Conservation (phyloP, 2,113 vertebrate species). For the Microcebus murinus region DNA sequence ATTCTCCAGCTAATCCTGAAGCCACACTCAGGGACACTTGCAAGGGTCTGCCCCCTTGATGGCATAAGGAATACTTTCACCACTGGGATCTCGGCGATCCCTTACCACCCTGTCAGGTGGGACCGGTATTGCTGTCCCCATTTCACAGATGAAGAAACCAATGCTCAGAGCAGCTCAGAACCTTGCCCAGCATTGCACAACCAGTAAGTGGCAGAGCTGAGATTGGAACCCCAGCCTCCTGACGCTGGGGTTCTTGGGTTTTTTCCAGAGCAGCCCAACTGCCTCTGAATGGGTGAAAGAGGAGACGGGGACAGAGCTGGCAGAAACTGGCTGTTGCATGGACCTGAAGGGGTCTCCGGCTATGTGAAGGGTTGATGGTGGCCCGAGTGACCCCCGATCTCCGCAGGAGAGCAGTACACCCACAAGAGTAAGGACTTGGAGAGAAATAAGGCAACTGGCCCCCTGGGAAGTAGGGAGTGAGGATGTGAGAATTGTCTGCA, state of each 20-base stretch:
- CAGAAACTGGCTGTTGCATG: background rate
- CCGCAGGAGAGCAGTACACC: background rate
- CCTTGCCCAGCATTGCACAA: conserved; percentile 46
- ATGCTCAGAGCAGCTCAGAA: background rate
- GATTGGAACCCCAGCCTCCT: background rate
- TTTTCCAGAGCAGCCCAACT: conserved; percentile 40
- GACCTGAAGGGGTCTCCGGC: background rate
- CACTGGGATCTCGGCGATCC: background rate
- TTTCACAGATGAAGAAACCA: conserved; percentile 69
- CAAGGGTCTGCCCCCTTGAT: background rate
- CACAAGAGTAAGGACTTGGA: background rate
- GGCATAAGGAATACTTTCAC: background rate
- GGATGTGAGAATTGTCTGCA: background rate
- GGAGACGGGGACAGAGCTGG: background rate
- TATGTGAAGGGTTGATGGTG: background rate
- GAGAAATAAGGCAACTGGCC: background rate
- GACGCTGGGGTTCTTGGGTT: background rate
- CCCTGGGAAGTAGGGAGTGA: background rate
- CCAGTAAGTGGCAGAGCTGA: background rate
- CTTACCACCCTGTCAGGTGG: conserved; percentile 8
- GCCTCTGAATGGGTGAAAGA: background rate
- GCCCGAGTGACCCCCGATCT: background rate
- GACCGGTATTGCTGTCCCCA: conserved; percentile 57
- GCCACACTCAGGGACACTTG: background rate
- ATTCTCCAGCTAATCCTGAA: background rate